Base-by-base conservation (phyloP, 2,113 vertebrate genomes). In the Tretioscincus oriximinensis region DNA sequence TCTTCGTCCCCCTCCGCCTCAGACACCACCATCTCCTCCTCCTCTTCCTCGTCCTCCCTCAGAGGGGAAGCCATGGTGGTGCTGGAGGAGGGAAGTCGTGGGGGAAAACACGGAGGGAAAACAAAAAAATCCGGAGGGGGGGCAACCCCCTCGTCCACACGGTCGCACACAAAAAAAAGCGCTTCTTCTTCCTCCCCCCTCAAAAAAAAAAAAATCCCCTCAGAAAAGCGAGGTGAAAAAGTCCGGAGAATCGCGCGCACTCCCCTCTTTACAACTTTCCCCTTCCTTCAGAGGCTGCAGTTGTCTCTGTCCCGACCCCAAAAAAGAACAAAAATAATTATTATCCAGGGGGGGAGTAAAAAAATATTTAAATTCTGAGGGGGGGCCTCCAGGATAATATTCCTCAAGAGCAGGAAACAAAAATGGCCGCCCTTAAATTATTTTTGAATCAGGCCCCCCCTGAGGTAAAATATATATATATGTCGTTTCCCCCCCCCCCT, bases 391-490 rank as follows among this genome's bases (percentile, higher is more conserved):
- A 96, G 95, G 95, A 95, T 95, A 96, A 96, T 97, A 97, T 97
- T 95, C 96, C 96, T 70, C 77, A 75, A 96, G 94, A 94, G 95
- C 96, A 95, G 96, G 94, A 94, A 97, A 96, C 96, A 97, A 97
- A 97, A 96, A 97, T 97, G 97, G 97, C 97, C 96, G 96, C 96
- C 96, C 95, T 96, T 96, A 97, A 97, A 97, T 97, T 97, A 97
- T 97, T 97, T 97, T 97, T 97, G 96, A 97, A 97, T 96, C 96
- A 96, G 95, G 94, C 96, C 96, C 96, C 92, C 86, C 76, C 21
- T 51, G 65, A 80, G 77, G 72, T 75, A 79, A 66, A 77, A 77
- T 29, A 75, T 70, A 70, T 70, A 11, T 51, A 45, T 61, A 58
- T 29, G 21, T 6, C 35, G 35, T 41, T 41, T n/a, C n/a, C 35